Base-by-base conservation (phyloP, 2,888 invertebrate genomes). In the Hanleya hanleyi region DNA sequence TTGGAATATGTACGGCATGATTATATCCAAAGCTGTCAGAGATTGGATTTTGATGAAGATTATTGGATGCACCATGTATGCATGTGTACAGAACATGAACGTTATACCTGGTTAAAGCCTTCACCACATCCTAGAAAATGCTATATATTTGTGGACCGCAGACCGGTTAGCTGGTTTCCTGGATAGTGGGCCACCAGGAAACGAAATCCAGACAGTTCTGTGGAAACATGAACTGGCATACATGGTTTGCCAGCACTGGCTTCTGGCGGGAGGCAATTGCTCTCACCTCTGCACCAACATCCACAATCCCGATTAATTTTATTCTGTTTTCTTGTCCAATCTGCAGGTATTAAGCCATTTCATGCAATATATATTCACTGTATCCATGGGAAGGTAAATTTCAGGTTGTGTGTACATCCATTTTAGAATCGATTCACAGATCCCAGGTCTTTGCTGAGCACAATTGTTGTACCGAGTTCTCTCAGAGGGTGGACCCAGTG, bases 81-180 rank as follows among this genome's bases (percentile, higher is more conserved):
- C 32, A 67, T 49, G 50, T 50, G 67, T 50, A 49, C 1, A 67
- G 32, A 4, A 50, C 33, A 18, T 33, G 49, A 22, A 67, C 33
- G 29, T 22, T 33, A 47, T 37, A 67, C 32, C 35, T 32, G 9
- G 12, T 26, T 35, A 67, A 67, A 0, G 67, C 50, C 15, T 67
- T 26, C 3, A 67, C 50, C 18, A 67, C 67, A 67, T 67, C 67
- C 67, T 50, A 29, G 41, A 67, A 67, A 26, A 50, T 67, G 6
- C 12, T 49, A 32, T 67, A 67, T 33, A 67, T 50, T 50, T 67
- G 35, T 1, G 49, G 67, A 0, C 29, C 50, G 33, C 26, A 49
- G 15, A 29, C n/a, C 22, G 47, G 67, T 15, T n/a, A n/a, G n/a
- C n/a, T n/a, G n/a, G n/a, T n/a, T 29, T 5, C 4, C 49, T 67